Base-by-base conservation (phyloP, 2,113 vertebrate genomes). In the Mionectes macconnelli region DNA sequence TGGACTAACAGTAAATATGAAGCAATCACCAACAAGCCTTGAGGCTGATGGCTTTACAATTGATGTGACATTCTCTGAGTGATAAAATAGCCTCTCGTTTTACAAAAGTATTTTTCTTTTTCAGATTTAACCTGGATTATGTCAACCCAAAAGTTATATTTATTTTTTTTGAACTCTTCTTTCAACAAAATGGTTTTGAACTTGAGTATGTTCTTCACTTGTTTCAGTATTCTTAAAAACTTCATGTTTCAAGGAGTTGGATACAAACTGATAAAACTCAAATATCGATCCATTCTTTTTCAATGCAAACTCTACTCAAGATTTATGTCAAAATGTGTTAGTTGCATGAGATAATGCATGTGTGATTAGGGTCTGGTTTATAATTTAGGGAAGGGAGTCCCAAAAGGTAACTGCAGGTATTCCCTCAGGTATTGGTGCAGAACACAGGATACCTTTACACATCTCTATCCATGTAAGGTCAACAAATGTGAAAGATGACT, bases 11-110 rank as follows among this genome's bases (percentile, higher is more conserved):
- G 98, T 98, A 98, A 99, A 99, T 99, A 99, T 98, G 98, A 98
- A 99, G 99, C 99, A 99, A 99, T 99, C 99, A 99, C 98, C 98
- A 99, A 98, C 98, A 98, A 98, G 98, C 98, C 98, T 98, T 97
- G 98, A 98, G 98, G 98, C 98, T 99, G 99, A 99, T 99, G 99
- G 99, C 98, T 99, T 98, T 98, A 98, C 99, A 99, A 99, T 99
- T 99, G 99, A 99, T 98, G 98, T 99, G 99, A 99, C 99, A 99
- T 99, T 99, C 99, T 99, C 98, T 98, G 98, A 98, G 98, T 98
- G 98, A 98, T 98, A 98, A 99, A 98, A 98, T 98, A 98, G 98
- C 98, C 98, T 99, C 98, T 99, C 98, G 98, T 99, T 99, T 99
- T 98, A 98, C 98, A 98, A 98, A 98, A 98, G 98, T 98, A 97